phyloP scores from a whole-genome alignment of 2,888 invertebrate genomes.

The Dicyrtoma fusca region DNA sequence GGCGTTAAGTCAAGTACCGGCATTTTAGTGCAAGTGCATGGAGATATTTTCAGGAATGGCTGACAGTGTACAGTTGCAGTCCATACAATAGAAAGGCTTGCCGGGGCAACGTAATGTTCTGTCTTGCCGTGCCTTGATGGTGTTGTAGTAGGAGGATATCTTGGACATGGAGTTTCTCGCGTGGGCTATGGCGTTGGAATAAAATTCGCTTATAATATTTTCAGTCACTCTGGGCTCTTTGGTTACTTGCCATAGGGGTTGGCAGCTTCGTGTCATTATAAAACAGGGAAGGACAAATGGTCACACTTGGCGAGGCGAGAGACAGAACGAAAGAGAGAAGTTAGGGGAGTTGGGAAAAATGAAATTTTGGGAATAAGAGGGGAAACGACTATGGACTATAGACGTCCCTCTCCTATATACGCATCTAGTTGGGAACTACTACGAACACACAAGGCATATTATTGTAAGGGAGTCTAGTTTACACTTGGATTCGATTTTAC shows the following conservation, averaged over 20 bases:
- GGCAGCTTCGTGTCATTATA: constrained; percentile 40
- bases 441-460: constrained; percentile 6
- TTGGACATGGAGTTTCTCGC: constrained; percentile 24
- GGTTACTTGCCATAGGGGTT: constrained; percentile 38
- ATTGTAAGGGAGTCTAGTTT: constrained; percentile 29
- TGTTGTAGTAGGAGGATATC: background rate
- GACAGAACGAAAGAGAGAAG: constrained; percentile 24
- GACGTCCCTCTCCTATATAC: constrained; percentile 25
- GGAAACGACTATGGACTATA: constrained; percentile 33
- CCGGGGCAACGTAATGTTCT: too few species aligned
- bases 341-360: constrained; percentile 34
- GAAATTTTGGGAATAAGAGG: constrained; percentile 36
- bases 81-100: too few species aligned
- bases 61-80: background rate
- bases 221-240: constrained; percentile 22
- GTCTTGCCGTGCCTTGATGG: too few species aligned
- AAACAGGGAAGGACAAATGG: constrained; percentile 48
- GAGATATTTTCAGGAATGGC: background rate
- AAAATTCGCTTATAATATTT: constrained; percentile 18
- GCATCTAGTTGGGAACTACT: constrained; percentile 12
- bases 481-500: constrained; percentile 36
- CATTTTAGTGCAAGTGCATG: background rate
- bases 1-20: too few species aligned
- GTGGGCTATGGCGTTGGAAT: background rate
- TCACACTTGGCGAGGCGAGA: constrained; percentile 46